These are phyloP conservation scores for Anarrhichthys ocellatus DNA, from an alignment of 2,113 vertebrate species.

Conservation along the genomic window DNA sequence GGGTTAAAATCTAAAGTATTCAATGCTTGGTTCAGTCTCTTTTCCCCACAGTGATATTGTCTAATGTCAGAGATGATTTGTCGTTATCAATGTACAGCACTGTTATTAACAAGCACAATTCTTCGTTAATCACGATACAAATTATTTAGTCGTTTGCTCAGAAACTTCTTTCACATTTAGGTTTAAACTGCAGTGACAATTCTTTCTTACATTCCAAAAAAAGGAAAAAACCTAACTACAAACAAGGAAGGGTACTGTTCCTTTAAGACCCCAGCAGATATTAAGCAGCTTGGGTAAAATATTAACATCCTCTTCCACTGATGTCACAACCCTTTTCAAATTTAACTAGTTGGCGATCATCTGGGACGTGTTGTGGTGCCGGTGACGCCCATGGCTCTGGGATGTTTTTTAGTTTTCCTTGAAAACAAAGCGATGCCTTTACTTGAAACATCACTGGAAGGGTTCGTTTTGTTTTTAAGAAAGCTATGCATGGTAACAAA, in stretches of 20 bases:
- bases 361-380: not conserved
- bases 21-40: constrained; percentile 19
- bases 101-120: constrained; percentile 43
- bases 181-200: not conserved
- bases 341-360: not conserved
- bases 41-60: constrained; percentile 1
- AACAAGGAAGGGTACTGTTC: constrained; percentile 8
- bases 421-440: not conserved
- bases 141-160: not conserved
- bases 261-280: not conserved
- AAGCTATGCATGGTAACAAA: constrained; percentile 11
- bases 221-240: not conserved
- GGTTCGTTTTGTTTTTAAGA: not conserved
- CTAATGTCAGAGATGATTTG: constrained; percentile 7
- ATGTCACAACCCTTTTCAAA: not conserved
- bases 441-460: not conserved
- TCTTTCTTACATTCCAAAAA: constrained; percentile 9
- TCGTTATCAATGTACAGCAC: constrained; percentile 35
- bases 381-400: not conserved
- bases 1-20: constrained; percentile 43
- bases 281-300: not conserved
- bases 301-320: not conserved
- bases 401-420: not conserved
- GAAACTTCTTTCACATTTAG: not conserved
- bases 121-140: not conserved